Base-by-base conservation (phyloP, 2,888 invertebrate species). In the Podabrus alpinus region DNA sequence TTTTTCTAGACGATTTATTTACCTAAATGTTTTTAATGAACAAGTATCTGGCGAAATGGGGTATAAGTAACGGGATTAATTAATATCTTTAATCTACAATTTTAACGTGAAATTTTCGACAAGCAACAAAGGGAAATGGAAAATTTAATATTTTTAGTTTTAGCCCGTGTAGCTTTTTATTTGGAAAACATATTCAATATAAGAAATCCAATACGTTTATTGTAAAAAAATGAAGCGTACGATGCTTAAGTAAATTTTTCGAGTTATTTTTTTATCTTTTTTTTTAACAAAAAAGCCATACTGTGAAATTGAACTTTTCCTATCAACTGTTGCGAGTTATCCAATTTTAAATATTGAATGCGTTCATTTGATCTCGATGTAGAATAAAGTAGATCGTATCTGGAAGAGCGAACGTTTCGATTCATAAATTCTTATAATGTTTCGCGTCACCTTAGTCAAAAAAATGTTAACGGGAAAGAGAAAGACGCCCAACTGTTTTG, bases 301-400 rank as follows among this genome's bases (percentile, higher is more conserved):
- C 77, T 72, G 79, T 71, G 75, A 78, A 82, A 82, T 82, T 81
- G 81, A 82, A 82, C 81, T 82, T 83, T 83, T 82, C 82, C 81
- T 80, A 84, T 84, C 83, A 81, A 82, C 83, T 81, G 83, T 83
- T 83, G 83, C 82, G 79, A 84, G 82, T 84, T 84, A 84, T 84
- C 84, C 83, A 84, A 84, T 84, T 84, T 84, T 82, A 82, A 81
- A 84, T 83, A 84, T 84, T 82, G 83, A 80, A 73, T 75, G 76
- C 80, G 78, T 77, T 79, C 79, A 81, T 81, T 81, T 81, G 81
- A 80, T 82, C 81, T 82, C 81, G 82, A 81, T 81, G 81, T 80
- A 81, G 82, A 81, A 81, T 82, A 79, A 82, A 80, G 75, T 78
- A 77, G 80, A 80, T 80, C 77, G 73, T 80, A 80, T 81, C 79